Base-by-base conservation (phyloP, 2,797 vertebrate genomes). In the Pelobates cultripes region DNA sequence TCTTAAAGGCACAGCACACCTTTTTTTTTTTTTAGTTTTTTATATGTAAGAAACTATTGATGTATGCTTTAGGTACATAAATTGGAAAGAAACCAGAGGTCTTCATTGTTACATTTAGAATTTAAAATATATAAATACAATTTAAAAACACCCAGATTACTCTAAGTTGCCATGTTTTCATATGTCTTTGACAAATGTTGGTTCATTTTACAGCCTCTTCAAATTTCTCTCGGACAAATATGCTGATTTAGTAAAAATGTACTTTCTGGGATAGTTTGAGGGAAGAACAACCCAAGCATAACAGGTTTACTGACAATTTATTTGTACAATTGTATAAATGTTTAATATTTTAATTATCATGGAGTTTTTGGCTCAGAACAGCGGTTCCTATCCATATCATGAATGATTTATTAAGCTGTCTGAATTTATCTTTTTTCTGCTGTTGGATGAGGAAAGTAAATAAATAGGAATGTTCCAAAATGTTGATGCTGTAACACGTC, bases 351-450 rank as follows among this genome's bases (percentile, higher is more conserved):
- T 89, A 85, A 91, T 91, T 86, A 92, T 91, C 86, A 15, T 45
- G 87, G 91, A 92, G 90, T 84, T 86, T 80, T 85, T 91, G 85
- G 83, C 88, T 85, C 82, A 86, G 86, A 90, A 87, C 88, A 86
- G 87, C 85, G 87, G 89, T 86, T 87, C 88, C 88, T 86, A 86
- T 90, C 88, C 85, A 87, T 85, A 86, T 88, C 86, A 83, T 77
- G 84, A 90, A 89, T 86, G 89, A 91, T 93, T 90, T 89, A 89
- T 91, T 91, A 90, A 70, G 64, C 64, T 91, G 88, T 89, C 90
- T 90, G 89, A 90, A 88, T 91, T 72, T 85, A 89, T 89, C 91
- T 89, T 88, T 83, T 90, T 91, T 90, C 89, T 86, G 85, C 86
- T 84, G 79, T 71, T 77, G 70, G 44, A 51, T 17, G 45, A 83